Evolutionary conservation across 2,113 vertebrate genomes (phyloP).

Genomic region (Nycticorax nycticorax): DNA sequence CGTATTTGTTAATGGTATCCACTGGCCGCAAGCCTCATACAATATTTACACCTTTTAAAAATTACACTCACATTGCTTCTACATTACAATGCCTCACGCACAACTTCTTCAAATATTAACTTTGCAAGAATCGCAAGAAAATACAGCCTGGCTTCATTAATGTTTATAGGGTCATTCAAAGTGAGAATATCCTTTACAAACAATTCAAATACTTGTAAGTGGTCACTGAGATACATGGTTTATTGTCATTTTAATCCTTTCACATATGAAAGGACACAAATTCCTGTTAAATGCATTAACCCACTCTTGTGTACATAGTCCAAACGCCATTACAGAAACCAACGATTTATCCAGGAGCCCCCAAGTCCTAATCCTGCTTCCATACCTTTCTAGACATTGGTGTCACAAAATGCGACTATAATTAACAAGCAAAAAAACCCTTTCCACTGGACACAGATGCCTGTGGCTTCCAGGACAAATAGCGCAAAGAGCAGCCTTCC

Average conservation of each 20-base stretch:
- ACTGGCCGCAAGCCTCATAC: not conserved
- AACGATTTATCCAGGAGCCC: not conserved
- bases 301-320: not conserved
- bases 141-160: not conserved
- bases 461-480: not conserved
- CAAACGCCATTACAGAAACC: not conserved
- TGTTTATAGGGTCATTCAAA: not conserved
- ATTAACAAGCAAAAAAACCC: not conserved
- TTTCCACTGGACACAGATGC: not conserved
- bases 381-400: not conserved
- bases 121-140: not conserved
- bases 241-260: not conserved
- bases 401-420: not conserved
- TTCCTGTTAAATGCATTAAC: not conserved
- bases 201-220: not conserved
- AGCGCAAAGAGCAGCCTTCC: not conserved
- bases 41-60: not conserved
- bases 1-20: not conserved
- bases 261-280: not conserved
- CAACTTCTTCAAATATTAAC: not conserved
- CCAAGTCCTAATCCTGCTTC: not conserved
- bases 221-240: fast-evolving
- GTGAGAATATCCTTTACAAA: not conserved
- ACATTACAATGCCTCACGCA: not conserved
- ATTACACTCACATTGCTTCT: not conserved